Evolutionary conservation across 2,888 invertebrate species (phyloP).

Genomic region (Flabesymbios commensalis): DNA sequence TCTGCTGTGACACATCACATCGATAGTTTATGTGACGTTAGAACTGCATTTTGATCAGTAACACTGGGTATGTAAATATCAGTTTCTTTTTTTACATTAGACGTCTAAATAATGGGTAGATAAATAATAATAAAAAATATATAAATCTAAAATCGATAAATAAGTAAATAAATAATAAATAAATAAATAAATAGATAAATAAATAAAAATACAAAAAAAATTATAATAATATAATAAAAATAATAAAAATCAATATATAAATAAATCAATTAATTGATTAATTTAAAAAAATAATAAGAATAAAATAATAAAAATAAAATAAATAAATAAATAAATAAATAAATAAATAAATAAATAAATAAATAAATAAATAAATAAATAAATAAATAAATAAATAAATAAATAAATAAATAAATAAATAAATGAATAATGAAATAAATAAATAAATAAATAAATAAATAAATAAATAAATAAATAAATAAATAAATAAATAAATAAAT

Average conservation of each 20-base stretch:
- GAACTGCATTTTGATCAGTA: no score
- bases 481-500: neutral
- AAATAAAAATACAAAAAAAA: neutral
- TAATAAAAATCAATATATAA: constrained; percentile 12
- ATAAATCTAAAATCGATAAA: neutral
- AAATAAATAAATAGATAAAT: neutral
- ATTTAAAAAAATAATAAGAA: constrained; percentile 7
- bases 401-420: no score
- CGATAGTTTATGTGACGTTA: no score
- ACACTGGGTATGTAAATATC: no score
- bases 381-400: constrained; percentile 3
- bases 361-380: constrained; percentile 19
- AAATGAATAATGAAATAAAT: no score
- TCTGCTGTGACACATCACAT: no score
- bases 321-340: constrained; percentile 24
- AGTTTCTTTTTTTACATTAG: no score
- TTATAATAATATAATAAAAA: constrained; percentile 4
- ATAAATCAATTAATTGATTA: no score
- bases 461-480: neutral
- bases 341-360: constrained; percentile 24
- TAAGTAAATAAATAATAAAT: constrained; percentile 36
- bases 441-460: constrained; percentile 15
- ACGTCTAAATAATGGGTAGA: no score
- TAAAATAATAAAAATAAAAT: neutral
- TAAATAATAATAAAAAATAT: neutral